phyloP scores from a whole-genome alignment of 1,140 invertebrate genomes.

The Atopsyche davidsoni region DNA sequence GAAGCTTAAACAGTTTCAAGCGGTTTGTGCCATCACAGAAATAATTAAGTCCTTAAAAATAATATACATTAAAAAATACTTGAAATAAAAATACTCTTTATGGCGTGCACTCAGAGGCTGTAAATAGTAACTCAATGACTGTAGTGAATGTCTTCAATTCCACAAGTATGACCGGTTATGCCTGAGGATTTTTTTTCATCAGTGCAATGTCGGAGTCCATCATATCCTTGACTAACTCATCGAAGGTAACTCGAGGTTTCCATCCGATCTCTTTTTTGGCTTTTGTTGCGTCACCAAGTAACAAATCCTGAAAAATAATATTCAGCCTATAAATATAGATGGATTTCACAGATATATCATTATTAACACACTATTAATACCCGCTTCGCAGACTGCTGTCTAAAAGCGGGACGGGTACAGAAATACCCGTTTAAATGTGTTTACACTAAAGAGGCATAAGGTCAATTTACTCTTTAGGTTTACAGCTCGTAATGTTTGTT shows the following conservation, averaged over 20 bases:
- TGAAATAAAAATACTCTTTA: background rate
- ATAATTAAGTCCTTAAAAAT: background rate
- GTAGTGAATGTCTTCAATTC: background rate
- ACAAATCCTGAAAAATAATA: constrained; percentile 62
- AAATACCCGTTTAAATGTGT: no score
- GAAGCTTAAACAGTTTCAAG: background rate
- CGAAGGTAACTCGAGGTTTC: constrained; percentile 79
- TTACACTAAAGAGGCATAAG: no score
- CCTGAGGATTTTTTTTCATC: constrained; percentile 88
- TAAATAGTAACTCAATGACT: background rate
- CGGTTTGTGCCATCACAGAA: background rate
- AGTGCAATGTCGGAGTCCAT: constrained; percentile 86
- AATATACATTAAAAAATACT: background rate
- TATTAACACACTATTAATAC: no score
- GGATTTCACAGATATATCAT: no score
- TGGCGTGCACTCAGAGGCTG: background rate
- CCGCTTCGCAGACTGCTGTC: no score
- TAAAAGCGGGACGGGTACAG: no score
- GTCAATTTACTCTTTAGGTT: no score
- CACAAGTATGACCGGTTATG: constrained; percentile 47
- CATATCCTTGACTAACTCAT: constrained; percentile 91
- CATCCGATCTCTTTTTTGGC: constrained; percentile 82
- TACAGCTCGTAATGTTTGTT: no score
- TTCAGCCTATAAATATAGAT: constrained; percentile 11
- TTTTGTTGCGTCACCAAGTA: constrained; percentile 88